Percentiles rank a stretch among this genome's conserved stretches.
Conservation (phyloP, 1,140 invertebrate species). For the Brachionus angularis region DNA sequence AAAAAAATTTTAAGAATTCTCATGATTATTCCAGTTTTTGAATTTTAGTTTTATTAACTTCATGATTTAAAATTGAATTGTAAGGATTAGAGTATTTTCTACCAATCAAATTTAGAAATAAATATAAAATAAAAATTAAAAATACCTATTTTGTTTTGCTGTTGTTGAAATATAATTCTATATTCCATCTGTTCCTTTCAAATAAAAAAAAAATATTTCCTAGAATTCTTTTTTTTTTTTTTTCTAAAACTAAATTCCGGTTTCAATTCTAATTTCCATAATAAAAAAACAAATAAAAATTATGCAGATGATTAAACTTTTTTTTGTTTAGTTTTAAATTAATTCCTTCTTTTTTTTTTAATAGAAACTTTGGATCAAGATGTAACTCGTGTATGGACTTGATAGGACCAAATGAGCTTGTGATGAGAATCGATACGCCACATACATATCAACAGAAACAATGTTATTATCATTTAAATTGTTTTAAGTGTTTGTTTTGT, state of each 20-base stretch:
- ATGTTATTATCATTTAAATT: slow-evolving; percentile 55
- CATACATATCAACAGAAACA: background rate
- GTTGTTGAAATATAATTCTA: background rate
- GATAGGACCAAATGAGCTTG: slow-evolving; percentile 11
- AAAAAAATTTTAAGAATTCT: no score
- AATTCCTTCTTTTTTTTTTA: background rate
- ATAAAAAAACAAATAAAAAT: slow-evolving; percentile 19
- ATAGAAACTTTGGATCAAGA: background rate
- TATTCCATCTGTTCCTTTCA: background rate
- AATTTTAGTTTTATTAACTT: no score
- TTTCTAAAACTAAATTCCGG: background rate
- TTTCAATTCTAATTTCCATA: background rate
- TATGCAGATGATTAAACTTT: slow-evolving; percentile 6
- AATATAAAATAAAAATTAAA: no score
- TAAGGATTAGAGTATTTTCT: no score
- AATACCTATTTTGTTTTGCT: no score
- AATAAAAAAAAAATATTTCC: background rate
- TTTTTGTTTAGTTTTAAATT: background rate
- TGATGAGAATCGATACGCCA: background rate
- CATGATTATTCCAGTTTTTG: no score
- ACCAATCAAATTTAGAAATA: no score
- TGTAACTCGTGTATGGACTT: slow-evolving; percentile 36
- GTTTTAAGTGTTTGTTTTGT: slow-evolving; percentile 58
- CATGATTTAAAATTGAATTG: no score
- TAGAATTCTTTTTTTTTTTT: background rate